Evolutionary conservation across 1,140 invertebrate species (phyloP), one percentile per base, ranked within the genome.

Genomic region (Tetraneura akinire): DNA sequence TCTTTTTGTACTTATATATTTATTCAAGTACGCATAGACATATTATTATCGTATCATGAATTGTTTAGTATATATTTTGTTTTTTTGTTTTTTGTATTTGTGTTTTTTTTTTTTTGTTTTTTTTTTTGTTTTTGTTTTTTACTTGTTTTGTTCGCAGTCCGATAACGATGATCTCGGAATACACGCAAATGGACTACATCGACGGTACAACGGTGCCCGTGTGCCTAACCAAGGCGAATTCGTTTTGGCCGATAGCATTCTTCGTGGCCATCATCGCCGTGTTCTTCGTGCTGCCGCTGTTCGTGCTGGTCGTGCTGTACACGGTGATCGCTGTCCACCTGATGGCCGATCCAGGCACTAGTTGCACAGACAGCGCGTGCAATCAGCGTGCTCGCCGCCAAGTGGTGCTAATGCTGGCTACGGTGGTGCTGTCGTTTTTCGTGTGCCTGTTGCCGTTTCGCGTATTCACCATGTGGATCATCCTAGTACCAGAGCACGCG

Each of bases 391-490:
- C 81, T n/a, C 81, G 81, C 42, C 66, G 70, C 14, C 81, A 81
- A 42, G 81, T 81, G n/a, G 93, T 97, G 11, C 84, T 94, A 26
- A 97, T 96, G 94, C 86, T 97, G 14, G 93, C 92, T 6, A 93
- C 94, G 2, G 95, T 98, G 0, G 94, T 97, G 0, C 84, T 93
- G n/a, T 92, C 93, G 14, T 97, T 97, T 86, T 97, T 97, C 85
- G 86, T 96, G 37, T 96, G 94, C 84, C 88, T 97, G 32, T 85
- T 97, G 60, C 96, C 96, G 5, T 94, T 97, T 84, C 89, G 93
- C 60, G 90, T 94, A 4, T 87, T 97, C 18, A 95, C 92, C 1
- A 85, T 97, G 53, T 95, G 92, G 92, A 92, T 96, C 80, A 91
- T 96, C 37, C 86, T 94, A 23, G 90, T 90, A 8, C 89, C 92